Percentiles rank a stretch among this genome's conserved stretches.
Evolutionary conservation across 2,797 vertebrate species (phyloP).

Genomic region (Sebastes ruberrimus): DNA sequence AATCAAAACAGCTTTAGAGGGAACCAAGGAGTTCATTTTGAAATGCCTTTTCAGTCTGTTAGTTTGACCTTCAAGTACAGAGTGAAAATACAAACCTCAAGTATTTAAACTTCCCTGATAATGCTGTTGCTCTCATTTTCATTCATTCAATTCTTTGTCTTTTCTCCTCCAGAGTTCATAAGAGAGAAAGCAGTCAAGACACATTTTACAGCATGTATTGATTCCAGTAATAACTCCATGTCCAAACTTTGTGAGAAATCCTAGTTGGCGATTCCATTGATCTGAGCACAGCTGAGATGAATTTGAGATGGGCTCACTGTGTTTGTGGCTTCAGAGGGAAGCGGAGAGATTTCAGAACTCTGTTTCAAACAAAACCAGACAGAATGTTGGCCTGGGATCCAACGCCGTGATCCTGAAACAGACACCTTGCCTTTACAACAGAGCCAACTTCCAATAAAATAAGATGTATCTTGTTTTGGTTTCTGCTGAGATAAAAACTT

Average conservation of each 20-base stretch:
- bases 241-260: constrained; percentile 67
- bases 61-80: constrained; percentile 46
- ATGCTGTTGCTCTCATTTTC: constrained; percentile 4
- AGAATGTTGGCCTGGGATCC: constrained; percentile 46
- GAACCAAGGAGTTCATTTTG: constrained; percentile 30
- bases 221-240: constrained; percentile 60
- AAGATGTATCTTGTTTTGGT: constrained; percentile 44
- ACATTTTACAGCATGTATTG: constrained; percentile 44
- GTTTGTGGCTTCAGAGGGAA: constrained; percentile 46
- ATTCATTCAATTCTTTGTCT: constrained; percentile 9
- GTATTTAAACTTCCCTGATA: constrained; percentile 35
- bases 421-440: constrained; percentile 21
- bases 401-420: constrained; percentile 32
- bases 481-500: constrained; percentile 44
- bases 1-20: constrained; percentile 55
- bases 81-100: constrained; percentile 27
- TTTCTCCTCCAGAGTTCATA: constrained; percentile 6
- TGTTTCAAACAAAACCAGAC: constrained; percentile 56
- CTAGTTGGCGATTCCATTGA: constrained; percentile 57
- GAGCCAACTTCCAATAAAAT: constrained; percentile 30
- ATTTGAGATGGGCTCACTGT: constrained; percentile 53
- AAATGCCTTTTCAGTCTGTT: constrained; percentile 25
- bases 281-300: constrained; percentile 56
- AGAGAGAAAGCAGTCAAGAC: constrained; percentile 32
- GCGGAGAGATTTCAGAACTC: constrained; percentile 50